Evolutionary conservation across 2,888 invertebrate genomes (phyloP), one percentile per base, ranked within the genome.

Genomic region (Adineta ricciae): DNA sequence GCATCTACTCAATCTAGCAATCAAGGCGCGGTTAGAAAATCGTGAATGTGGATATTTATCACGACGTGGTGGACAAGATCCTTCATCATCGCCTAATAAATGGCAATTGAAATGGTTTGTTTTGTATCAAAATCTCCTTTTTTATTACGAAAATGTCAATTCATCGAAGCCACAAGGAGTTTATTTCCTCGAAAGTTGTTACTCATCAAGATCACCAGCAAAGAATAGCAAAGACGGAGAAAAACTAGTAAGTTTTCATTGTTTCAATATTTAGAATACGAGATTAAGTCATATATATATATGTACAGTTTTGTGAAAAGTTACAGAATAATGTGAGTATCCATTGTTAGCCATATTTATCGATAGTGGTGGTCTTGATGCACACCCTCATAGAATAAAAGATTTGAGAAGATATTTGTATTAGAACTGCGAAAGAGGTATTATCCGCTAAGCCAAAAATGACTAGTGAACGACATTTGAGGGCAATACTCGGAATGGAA

Each of bases 131-230:
- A 96, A 96, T 91, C 91, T 96, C 88, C 91, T 96, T 88, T 96
- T 96, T 91, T 96, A 96, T 92, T 96, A 95, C 91, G 96, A 96
- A 89, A 94, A 93, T 84, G 95, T 96, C 89, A 92, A 93, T 88
- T 93, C 93, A 88, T 92, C 92, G 36, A 92, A 94, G 52, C 95
- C 95, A 0, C 94, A 94, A 0, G 96, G 96, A 0, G 93, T 95
- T 32, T 92, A 96, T 38, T 92, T 96, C 87, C 92, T 96, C 84
- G 96, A 96, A 90, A 96, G 96, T 0, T 85, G 84, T 56, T 85
- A 85, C 56, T 90, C 90, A 86, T 90, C 91, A 86, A 88, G 90
- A 54, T 89, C 89, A 4, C 38, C 86, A 27, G 83, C 83, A 49
- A 86, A 86, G 78, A 83, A 50, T 52, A 83, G 84, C 36, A 86